Evolutionary conservation across 2,888 invertebrate species (phyloP).

Genomic region (Cryptosula pallasiana): DNA sequence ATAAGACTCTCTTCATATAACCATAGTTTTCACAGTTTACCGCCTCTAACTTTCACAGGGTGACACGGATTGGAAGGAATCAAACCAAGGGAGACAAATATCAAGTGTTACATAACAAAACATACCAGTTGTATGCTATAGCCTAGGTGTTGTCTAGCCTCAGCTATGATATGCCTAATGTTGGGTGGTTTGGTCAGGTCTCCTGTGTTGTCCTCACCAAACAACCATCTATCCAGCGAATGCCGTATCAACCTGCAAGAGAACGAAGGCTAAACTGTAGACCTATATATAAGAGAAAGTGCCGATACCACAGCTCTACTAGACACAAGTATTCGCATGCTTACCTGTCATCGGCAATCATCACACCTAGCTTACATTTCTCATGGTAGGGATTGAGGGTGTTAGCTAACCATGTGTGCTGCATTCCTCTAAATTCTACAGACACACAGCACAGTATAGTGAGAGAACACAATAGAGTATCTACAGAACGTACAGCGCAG

Average conservation of each 20-base stretch:
- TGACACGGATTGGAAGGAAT: too few relatives aligned
- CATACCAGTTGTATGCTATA: constrained; percentile 12
- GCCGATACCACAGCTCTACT: too few relatives aligned
- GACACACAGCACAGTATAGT: neutral
- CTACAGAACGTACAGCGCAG: too few relatives aligned
- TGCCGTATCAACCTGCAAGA: constrained; percentile 59
- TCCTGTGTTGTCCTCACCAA: constrained; percentile 79
- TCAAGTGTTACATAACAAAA: too few relatives aligned
- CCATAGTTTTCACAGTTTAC: too few relatives aligned
- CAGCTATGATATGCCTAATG: constrained; percentile 54
- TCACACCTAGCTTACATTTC: constrained; percentile 69
- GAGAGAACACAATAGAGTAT: neutral
- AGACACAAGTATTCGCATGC: too few relatives aligned
- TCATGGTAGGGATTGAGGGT: constrained; percentile 89
- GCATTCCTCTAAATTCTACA: neutral
- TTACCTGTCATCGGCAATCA: constrained; percentile 74
- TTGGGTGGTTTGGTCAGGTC: constrained; percentile 71
- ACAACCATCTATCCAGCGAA: constrained; percentile 76
- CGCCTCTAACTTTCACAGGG: too few relatives aligned
- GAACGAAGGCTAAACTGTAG: neutral
- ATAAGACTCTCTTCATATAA: too few relatives aligned
- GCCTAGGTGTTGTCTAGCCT: constrained; percentile 7
- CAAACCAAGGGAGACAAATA: too few relatives aligned
- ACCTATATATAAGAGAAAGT: neutral
- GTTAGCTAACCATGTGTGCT: constrained; percentile 69